Evolutionary conservation across 2,888 invertebrate genomes (phyloP), one percentile per base, ranked within the genome.

Genomic region (Acrobasis repandana): DNA sequence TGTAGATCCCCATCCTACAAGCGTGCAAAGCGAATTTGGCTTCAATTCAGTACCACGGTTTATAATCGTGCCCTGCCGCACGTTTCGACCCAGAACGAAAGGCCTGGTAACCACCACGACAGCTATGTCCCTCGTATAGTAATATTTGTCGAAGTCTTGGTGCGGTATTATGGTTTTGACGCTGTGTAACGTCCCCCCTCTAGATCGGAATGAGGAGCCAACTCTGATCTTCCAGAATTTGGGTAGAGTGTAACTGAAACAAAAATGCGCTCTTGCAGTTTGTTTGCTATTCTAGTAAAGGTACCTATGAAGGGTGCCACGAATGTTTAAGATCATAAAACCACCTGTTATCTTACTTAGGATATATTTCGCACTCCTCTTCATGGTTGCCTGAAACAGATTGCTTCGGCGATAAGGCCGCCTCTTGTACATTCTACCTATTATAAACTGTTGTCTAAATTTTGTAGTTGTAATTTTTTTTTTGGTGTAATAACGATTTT

Each of bases 1-100:
- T 1, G 77, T 76, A 34, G 86, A 80, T 11, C 92, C 92, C 92
- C 92, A 92, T 56, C 92, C 92, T 34, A 86, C 78, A 0, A 92
- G 68, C 0, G 82, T 81, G 59, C 84, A 82, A 0, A 83, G 51
- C 8, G 87, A 82, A 64, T 84, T 77, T 5, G 81, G 72, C 48
- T 74, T 78, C 0, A 90, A 69, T 64, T 90, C 87, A 2, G 81
- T 79, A 2, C 80, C 77, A 46, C 79, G 79, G 60, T 84, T 87
- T 1, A 89, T 80, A 11, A 92, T 80, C 1, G 90, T 88, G 9
- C 81, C 86, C 63, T 90, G 90, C 56, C 78, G 78, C 1, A 90
- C 81, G 56, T 80, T 79, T n/a, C 59, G 74, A 6, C 79, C 79
- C 11, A 90, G 78, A 9, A 63, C 61, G 15, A 92, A 82, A 9